These are phyloP conservation scores for Hoplodrina ambigua DNA, from an alignment of 2,888 invertebrate species.

Conservation along the genomic window DNA sequence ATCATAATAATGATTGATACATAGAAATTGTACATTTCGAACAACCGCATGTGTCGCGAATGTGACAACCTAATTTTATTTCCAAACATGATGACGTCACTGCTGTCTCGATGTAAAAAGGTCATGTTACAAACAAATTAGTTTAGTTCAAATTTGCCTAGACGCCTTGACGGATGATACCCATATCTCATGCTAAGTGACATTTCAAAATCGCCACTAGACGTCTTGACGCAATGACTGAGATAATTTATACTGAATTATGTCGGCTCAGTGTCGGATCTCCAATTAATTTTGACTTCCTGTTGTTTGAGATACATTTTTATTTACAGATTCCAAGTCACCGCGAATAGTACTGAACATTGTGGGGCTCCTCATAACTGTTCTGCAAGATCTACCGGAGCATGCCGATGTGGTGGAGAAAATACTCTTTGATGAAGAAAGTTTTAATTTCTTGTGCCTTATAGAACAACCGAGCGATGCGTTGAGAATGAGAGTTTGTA, in stretches of 20 bases:
- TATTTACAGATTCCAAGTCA: constrained; percentile 87
- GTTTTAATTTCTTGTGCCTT: constrained; percentile 88
- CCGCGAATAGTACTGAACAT: constrained; percentile 92
- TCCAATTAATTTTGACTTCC: constrained; percentile 48
- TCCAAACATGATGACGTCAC: constrained; percentile 27
- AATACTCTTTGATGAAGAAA: constrained; percentile 90
- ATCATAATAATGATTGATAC: neutral
- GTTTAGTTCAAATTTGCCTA: constrained; percentile 13
- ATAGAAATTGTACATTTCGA: neutral
- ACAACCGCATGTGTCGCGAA: constrained; percentile 4
- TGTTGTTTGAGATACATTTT: constrained; percentile 30
- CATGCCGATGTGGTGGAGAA: constrained; percentile 94
- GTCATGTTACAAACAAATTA: constrained; percentile 49
- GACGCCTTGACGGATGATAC: constrained; percentile 35
- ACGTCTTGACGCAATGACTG: constrained; percentile 42
- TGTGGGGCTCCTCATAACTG: constrained; percentile 93
- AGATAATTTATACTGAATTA: constrained; percentile 50
- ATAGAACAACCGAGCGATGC: constrained; percentile 90
- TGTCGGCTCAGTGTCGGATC: constrained; percentile 38
- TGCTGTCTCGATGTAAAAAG: constrained; percentile 33
- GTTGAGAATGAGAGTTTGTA: constrained; percentile 92
- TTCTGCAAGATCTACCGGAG: constrained; percentile 93
- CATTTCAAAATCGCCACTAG: constrained; percentile 46
- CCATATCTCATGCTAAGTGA: constrained; percentile 40
- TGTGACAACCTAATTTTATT: constrained; percentile 18